phyloP scores from a whole-genome alignment of 2,113 vertebrate species.

The Larimichthys polyactis region DNA sequence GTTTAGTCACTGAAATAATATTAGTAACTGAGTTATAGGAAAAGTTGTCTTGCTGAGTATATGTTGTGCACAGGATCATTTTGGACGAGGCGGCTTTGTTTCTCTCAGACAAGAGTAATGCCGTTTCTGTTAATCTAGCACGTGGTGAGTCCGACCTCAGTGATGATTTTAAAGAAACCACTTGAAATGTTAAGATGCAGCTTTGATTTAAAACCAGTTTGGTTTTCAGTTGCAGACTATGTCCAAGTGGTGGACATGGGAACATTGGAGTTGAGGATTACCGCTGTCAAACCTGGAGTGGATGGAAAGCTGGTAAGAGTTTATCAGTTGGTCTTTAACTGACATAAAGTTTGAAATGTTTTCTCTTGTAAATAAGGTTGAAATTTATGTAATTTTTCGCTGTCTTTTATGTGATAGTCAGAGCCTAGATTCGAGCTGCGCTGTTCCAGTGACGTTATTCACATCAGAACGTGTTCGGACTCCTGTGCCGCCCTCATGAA shows the following conservation, averaged over 20 bases:
- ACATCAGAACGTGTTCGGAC: constrained; percentile 95
- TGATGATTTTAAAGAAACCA: not conserved
- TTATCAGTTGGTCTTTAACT: not conserved
- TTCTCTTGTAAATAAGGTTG: not conserved
- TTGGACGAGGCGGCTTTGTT: constrained; percentile 96
- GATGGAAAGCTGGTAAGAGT: constrained; percentile 89
- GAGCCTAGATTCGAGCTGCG: constrained; percentile 95
- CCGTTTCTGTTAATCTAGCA: constrained; percentile 89
- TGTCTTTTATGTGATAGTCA: constrained; percentile 73
- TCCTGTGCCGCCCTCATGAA: constrained; percentile 98
- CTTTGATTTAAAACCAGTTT: not conserved
- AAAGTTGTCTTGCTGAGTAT: not conserved
- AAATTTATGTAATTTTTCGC: not conserved
- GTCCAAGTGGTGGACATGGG: constrained; percentile 98
- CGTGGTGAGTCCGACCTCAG: constrained; percentile 85
- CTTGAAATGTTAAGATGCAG: not conserved
- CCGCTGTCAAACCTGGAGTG: constrained; percentile 89
- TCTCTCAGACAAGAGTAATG: constrained; percentile 94
- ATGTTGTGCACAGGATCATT: constrained; percentile 88
- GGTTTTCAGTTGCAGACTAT: constrained; percentile 87
- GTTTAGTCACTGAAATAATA: not conserved
- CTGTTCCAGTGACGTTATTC: constrained; percentile 97
- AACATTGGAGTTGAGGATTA: constrained; percentile 94
- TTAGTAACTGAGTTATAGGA: not conserved
- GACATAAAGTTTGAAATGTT: not conserved